phyloP scores from a whole-genome alignment of 1,140 invertebrate genomes.

The Formica exsecta region DNA sequence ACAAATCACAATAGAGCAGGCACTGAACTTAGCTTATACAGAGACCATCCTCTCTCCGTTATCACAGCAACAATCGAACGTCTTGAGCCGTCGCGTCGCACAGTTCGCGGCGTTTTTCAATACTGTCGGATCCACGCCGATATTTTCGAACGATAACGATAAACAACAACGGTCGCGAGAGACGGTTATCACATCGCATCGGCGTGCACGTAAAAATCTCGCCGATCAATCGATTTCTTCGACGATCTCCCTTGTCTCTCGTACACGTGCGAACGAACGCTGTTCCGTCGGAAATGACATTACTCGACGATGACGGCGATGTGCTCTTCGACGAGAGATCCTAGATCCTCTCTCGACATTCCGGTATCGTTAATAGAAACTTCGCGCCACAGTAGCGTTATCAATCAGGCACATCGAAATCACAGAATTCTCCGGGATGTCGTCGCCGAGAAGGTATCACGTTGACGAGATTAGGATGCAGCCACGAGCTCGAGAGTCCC shows the following conservation, averaged over 20 bases:
- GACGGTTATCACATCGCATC: conserved; percentile 39
- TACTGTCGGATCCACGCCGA: conserved; percentile 41
- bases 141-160: conserved; percentile 25
- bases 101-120: conserved; percentile 41
- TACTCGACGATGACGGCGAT: conserved; percentile 32
- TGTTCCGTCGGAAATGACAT: conserved; percentile 42
- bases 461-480: conserved; percentile 12
- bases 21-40: conserved; percentile 69
- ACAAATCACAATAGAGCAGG: conserved; percentile 70
- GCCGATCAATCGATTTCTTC: conserved; percentile 34
- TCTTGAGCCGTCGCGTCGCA: conserved; percentile 50
- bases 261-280: conserved; percentile 2
- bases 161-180: conserved; percentile 60
- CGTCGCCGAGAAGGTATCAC: conserved; percentile 42
- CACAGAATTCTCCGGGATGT: conserved; percentile 72
- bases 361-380: conserved; percentile 16
- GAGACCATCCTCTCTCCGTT: conserved; percentile 61
- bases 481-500: background rate
- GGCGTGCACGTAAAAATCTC: conserved; percentile 20
- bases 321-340: conserved; percentile 3
- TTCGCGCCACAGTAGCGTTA: conserved; percentile 52
- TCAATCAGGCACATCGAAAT: conserved; percentile 74
- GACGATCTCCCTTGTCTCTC: conserved; percentile 12
- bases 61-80: conserved; percentile 71
- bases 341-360: conserved; percentile 14